Percentiles rank a stretch among this genome's conserved stretches.
These are phyloP conservation scores for Littorina saxatilis DNA, from an alignment of 1,140 invertebrate genomes.

Conservation along the genomic window DNA sequence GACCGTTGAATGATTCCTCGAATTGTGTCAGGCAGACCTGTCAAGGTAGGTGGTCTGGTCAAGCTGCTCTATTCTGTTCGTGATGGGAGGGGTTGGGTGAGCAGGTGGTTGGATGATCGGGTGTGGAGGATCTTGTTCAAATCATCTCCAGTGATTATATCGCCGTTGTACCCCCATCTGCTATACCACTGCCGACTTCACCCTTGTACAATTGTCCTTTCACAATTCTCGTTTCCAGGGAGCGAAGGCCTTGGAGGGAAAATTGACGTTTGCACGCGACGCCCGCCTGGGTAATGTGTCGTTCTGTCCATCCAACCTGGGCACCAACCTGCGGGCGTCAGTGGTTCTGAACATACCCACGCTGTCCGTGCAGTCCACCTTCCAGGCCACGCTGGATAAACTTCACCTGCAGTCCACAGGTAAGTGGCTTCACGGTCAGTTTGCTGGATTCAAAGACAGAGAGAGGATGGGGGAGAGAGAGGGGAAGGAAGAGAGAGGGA, in stretches of 20 bases:
- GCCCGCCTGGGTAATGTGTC: slow-evolving; percentile 96
- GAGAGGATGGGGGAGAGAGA: too few species aligned
- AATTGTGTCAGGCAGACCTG: background rate
- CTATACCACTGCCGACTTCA: background rate
- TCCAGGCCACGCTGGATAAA: slow-evolving; percentile 93
- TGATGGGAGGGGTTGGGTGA: background rate
- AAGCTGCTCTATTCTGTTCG: background rate
- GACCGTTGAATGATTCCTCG: too few species aligned
- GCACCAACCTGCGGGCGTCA: slow-evolving; percentile 96
- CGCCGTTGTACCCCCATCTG: too few species aligned
- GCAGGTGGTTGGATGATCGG: background rate
- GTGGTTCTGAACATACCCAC: slow-evolving; percentile 98
- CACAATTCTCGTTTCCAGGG: too few species aligned
- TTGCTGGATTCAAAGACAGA: too few species aligned
- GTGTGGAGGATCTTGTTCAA: too few species aligned
- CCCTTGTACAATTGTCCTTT: background rate
- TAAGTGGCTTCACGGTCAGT: slow-evolving; percentile 29
- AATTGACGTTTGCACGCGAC: slow-evolving; percentile 59
- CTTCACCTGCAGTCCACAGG: slow-evolving; percentile 91
- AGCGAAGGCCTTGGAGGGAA: slow-evolving; percentile 55
- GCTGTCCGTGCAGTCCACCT: slow-evolving; percentile 86
- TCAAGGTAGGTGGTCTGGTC: background rate
- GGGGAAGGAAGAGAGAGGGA: too few species aligned
- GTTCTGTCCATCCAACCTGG: slow-evolving; percentile 98
- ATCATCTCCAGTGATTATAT: too few species aligned